Base-by-base conservation (phyloP, 2,113 vertebrate genomes). In the Notarius lentiginosus region DNA sequence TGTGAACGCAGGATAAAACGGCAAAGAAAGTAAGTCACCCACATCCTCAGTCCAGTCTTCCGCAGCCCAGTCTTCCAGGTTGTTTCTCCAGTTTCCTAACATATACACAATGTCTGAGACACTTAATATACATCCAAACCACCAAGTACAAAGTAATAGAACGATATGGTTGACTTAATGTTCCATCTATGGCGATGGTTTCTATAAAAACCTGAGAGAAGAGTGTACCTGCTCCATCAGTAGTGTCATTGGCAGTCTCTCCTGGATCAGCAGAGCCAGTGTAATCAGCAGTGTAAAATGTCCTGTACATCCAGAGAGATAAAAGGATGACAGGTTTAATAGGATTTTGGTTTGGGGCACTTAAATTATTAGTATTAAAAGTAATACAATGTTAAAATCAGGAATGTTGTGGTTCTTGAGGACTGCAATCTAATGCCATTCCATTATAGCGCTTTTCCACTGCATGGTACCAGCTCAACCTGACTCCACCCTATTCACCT, bases 11-110 rank as follows among this genome's bases (percentile, higher is more conserved):
- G 8, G 17, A 80, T 49, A 15, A 30, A 27, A 55, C 12, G 5
- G 18, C 10, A 49, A 34, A 51, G 30, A 66, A 47, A 41, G 4
- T n/a, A 49, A 14, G 9, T 87, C 18, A 93, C 95, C 96, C 94
- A 99, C 98, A 93, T 99, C 98, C 95, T 99, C 98, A 91, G 95
- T 97, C 98, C 98, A 99, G 86, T 99, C 98, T 90, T 99, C 98
- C 47, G 97, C 90, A 82, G 95, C 96, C 97, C 97, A 99, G 80
- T 99, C 98, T 89, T 99, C 98, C 86, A 96, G 65, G 84, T 96
- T 96, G 84, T 96, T 97, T 90, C 94, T 96, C 97, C 97, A 99
- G 7, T 96, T 88, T 91, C 96, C 98, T 98, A 51, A 79, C 84
- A 77, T 76, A 47, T 70, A 87, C 47, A 79, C 18, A n/a, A 49